phyloP scores from a whole-genome alignment of 1,140 invertebrate species.

The Drosophila rhopaloa region DNA sequence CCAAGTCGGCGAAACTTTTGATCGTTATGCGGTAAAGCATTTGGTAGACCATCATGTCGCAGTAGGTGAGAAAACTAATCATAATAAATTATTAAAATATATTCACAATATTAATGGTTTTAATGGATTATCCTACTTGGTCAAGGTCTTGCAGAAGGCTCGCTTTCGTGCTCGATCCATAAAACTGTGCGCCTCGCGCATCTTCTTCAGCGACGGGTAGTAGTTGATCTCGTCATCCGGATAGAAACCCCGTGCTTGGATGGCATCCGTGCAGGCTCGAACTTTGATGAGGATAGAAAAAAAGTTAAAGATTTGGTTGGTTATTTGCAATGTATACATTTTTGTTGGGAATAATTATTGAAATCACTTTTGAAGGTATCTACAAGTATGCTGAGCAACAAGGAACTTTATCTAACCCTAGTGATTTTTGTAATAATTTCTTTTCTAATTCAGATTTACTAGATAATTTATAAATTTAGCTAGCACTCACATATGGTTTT shows the following conservation, averaged over 20 bases:
- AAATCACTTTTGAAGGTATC: too few species aligned
- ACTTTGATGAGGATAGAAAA: conserved; percentile 49
- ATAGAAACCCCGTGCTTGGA: conserved; percentile 90
- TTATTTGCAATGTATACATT: too few species aligned
- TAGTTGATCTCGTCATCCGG: conserved; percentile 88
- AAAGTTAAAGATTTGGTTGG: too few species aligned
- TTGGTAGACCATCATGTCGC: conserved; percentile 69
- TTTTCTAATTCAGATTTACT: too few species aligned
- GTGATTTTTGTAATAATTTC: too few species aligned
- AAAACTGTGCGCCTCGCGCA: conserved; percentile 90
- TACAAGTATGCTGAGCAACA: too few species aligned
- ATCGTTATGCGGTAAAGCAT: conserved; percentile 70
- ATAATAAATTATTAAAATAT: not conserved
- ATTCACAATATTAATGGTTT: too few species aligned
- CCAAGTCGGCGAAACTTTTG: conserved; percentile 63
- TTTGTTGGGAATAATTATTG: too few species aligned
- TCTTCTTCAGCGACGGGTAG: conserved; percentile 85
- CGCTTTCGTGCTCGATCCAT: conserved; percentile 93
- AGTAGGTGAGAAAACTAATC: conserved; percentile 64
- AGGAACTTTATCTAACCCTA: too few species aligned
- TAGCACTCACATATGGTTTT: conserved; percentile 62
- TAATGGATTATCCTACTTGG: conserved; percentile 85
- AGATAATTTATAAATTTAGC: not conserved
- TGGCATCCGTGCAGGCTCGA: conserved; percentile 89
- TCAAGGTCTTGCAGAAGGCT: conserved; percentile 89